Evolutionary conservation across 2,888 invertebrate genomes (phyloP).

Genomic region (Yponomeuta evonymella): DNA sequence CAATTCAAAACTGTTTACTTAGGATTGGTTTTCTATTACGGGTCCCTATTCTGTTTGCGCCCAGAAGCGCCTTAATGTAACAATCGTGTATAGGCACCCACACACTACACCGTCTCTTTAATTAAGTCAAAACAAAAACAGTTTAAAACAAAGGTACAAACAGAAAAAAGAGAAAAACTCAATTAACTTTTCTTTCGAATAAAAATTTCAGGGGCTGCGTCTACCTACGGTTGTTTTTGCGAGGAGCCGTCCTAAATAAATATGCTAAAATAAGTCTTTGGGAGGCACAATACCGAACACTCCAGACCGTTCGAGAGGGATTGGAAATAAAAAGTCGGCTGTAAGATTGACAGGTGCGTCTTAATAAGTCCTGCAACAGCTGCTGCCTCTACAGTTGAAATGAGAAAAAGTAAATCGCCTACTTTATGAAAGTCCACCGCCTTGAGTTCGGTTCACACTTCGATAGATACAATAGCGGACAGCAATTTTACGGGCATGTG

Average conservation of each 20-base stretch:
- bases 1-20: constrained; percentile 62
- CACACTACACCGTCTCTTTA: constrained; percentile 14
- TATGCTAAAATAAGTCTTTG: constrained; percentile 56
- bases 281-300: constrained; percentile 48
- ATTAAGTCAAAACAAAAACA: constrained; percentile 18
- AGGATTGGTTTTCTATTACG: constrained; percentile 51
- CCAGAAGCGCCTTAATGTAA: constrained; percentile 11
- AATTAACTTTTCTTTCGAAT: constrained; percentile 52
- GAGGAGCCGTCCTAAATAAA: constrained; percentile 47
- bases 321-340: constrained; percentile 61
- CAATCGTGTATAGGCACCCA: constrained; percentile 16
- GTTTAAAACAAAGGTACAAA: constrained; percentile 10
- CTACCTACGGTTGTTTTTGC: constrained; percentile 35
- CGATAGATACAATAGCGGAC: too few species aligned
- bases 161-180: constrained; percentile 29
- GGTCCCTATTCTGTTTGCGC: constrained; percentile 10
- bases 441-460: too few species aligned
- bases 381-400: constrained; percentile 57
- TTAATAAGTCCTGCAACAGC: constrained; percentile 70
- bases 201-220: constrained; percentile 11
- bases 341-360: constrained; percentile 75
- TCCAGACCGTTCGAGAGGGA: constrained; percentile 50
- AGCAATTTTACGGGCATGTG: too few species aligned
- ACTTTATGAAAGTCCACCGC: constrained; percentile 43
- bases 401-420: constrained; percentile 69